Evolutionary conservation across 2,113 vertebrate genomes (phyloP), one percentile per base, ranked within the genome.

Genomic region (Ophthalmolycus amberensis): DNA sequence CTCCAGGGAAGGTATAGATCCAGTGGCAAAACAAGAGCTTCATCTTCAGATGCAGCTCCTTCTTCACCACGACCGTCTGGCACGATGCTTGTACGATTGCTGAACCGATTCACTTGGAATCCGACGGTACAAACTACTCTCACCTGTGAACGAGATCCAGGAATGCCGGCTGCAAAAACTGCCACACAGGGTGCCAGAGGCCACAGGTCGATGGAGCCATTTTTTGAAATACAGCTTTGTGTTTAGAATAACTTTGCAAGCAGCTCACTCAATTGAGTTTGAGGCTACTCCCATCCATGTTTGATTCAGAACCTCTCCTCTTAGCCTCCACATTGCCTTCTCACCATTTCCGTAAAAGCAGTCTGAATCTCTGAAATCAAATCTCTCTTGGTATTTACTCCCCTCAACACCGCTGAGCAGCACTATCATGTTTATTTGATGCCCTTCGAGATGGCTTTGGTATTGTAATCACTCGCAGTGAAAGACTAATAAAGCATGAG

Each of bases 391-490:
- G 9, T 67, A 25, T 71, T 85, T 58, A 66, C 68, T 37, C 22
- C n/a, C 42, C 16, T 59, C 29, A 27, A 77, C 16, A 63, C 22
- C 2, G 7, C 63, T 56, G 34, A 37, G 38, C 50, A 38, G 48
- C 56, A 72, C 70, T 38, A 70, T 68, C 65, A 74, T 34, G 75
- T 60, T 84, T 72, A 44, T 70, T 67, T 77, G 34, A 80, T 85
- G 62, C 50, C 42, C 62, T 66, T 80, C 5, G 37, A 44, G 34
- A 70, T 37, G 48, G 40, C 82, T 75, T 86, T 82, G 42, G 48
- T 62, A 56, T 79, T 77, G 50, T 67, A 82, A 80, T 72, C 10
- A 71, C 60, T 74, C 67, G 64, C 38, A 73, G 44, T 32, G 8
- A 78, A 80, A 62, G 29, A 70, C 62, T 68, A 65, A 78, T 9